Base-by-base conservation (phyloP, 2,113 vertebrate species). In the Prunella fulvescens region DNA sequence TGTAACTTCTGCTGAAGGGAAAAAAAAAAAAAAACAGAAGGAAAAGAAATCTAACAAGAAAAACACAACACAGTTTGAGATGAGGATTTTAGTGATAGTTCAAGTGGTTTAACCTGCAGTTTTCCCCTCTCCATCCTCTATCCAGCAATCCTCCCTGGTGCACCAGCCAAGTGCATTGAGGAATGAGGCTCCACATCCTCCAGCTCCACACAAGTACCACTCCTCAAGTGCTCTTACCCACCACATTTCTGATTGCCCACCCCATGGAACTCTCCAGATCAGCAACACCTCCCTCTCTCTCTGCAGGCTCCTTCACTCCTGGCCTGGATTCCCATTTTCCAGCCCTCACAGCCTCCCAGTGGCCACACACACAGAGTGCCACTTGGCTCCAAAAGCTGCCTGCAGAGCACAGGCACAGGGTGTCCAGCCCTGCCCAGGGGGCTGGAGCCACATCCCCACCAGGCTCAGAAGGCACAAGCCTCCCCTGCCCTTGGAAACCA, bases 301-400 rank as follows among this genome's bases (percentile, higher is more conserved):
- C 66, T 54, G 24, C 12, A 26, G 12, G 19, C 14, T 72, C 57
- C 66, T 65, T 19, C 48, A n/a, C 6, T 4, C 39, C 67, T 25
- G 6, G 2, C 60, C 66, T 7, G 8, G 16, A 64, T 35, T 58
- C 5, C 0, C 37, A 6, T 51, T 80, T 74, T 25, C 69, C 81
- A 67, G 64, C 28, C 39, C 50, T 20, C 28, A 5, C 2, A 64
- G 31, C 33, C 54, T 74, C 23, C 0, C 1, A 82, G 53, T 5
- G 14, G 24, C 19, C 10, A 35, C 64, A 39, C 65, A 25, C 11
- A 5, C 1, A 0, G 0, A 1, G 12, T 2, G 4, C 5, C 58
- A 12, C 40, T 19, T 26, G 65, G 42, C 44, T 53, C 50, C 57
- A 35, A 15, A 62, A 61, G 1, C 19, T 4, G 2, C 42, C 64